Evolutionary conservation across 1,140 invertebrate genomes (phyloP).

Genomic region (Drosophila guanche): DNA sequence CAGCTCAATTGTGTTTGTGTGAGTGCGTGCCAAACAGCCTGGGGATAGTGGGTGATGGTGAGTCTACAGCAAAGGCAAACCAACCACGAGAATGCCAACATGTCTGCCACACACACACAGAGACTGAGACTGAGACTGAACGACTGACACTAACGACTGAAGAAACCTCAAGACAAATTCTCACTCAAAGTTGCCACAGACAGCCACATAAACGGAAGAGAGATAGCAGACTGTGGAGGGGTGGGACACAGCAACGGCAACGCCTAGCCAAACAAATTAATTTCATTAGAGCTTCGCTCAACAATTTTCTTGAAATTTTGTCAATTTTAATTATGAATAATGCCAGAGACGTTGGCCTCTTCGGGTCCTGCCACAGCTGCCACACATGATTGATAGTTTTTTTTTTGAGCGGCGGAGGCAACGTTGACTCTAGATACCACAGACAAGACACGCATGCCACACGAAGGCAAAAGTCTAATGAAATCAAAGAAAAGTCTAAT

Average conservation of each 20-base stretch:
- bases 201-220: constrained; percentile 25
- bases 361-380: constrained; percentile 38
- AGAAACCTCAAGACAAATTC: constrained; percentile 60
- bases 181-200: constrained; percentile 45
- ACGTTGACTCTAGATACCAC: constrained; percentile 2
- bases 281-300: constrained; percentile 42
- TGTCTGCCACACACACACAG: constrained; percentile 34
- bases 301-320: constrained; percentile 49
- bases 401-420: constrained; percentile 3
- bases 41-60: constrained; percentile 16
- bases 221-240: neutral
- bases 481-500: constrained; percentile 18
- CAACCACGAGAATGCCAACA: constrained; percentile 61
- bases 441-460: constrained; percentile 32
- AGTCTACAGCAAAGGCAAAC: constrained; percentile 39
- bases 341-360: constrained; percentile 28
- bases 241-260: neutral
- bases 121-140: neutral
- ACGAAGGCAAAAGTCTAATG: constrained; percentile 17
- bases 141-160: neutral
- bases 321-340: constrained; percentile 79
- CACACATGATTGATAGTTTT: constrained; percentile 70
- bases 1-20: neutral
- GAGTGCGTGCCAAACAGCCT: neutral
- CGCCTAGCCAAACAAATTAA: constrained; percentile 66